Evolutionary conservation across 2,888 invertebrate species (phyloP), one percentile per base, ranked within the genome.

Genomic region (Sinotaia quadrata): DNA sequence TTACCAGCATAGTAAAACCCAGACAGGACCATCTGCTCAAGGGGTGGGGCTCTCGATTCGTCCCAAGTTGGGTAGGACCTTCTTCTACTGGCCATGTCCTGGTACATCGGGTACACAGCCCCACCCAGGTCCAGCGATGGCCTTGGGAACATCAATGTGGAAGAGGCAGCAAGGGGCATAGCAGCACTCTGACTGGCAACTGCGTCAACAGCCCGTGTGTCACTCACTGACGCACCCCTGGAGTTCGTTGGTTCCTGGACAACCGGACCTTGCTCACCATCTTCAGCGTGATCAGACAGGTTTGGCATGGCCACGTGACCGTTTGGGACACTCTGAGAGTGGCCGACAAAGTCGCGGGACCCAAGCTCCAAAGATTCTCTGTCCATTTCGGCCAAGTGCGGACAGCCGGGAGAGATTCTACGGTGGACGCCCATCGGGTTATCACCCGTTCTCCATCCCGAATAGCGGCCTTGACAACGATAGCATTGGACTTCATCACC

Each of bases 51-150:
- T 24, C n/a, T 31, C 0, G n/a, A 29, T 15, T 56, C 65, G n/a
- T 56, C 52, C 65, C 63, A 65, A 7, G 15, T 34, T 21, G 31
- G 24, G 33, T 56, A 65, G 24, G 65, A 29, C 44, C 47, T 21
- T 21, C 65, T 54, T 34, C 65, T 41, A 56, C 41, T 56, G 33
- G 31, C 47, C 44, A 56, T 34, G 65, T 44, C 41, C 24, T 65
- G 65, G 56, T 56, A 65, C 65, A 65, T 65, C 56, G 65, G 65
- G 65, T 56, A 65, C 56, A 65, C 56, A 21, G 65, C 65, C 24
- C 65, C 65, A 29, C 65, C 65, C 56, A 56, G 65, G 21, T 65
- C 65, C 65, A 56, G 56, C 33, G 1, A 24, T 5, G 65, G 37
- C 54, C 44, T 31, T 10, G 65, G 65, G 34, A 65, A 65, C 56